These are phyloP conservation scores for Mirounga angustirostris DNA, from an alignment of 2,113 vertebrate species.

Conservation along the genomic window DNA sequence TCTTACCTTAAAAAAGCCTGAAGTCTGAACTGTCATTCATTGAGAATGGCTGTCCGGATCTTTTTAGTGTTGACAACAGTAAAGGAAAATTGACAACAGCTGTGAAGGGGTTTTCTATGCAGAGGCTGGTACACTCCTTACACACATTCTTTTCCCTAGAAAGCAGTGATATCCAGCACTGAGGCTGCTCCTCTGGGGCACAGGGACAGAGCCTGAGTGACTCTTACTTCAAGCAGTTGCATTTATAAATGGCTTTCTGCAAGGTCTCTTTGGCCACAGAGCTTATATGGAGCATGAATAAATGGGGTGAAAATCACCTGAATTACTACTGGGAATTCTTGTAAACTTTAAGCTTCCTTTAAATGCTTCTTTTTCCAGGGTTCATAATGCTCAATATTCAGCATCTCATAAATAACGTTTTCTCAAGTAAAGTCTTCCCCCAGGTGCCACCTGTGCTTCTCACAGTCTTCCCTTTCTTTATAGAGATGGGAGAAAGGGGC, in stretches of 20 bases:
- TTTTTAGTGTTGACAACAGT: conserved; percentile 57
- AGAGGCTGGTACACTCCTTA: conserved; percentile 43
- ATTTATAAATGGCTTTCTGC: conserved; percentile 31
- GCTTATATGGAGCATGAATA: not conserved
- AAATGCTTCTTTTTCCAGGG: conserved; percentile 9
- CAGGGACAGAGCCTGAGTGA: conserved; percentile 52
- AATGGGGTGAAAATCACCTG: not conserved
- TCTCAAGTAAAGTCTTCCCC: not conserved
- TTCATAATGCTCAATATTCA: not conserved
- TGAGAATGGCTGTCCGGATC: not conserved
- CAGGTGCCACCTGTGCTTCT: not conserved
- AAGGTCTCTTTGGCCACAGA: conserved; percentile 49
- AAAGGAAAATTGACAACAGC: conserved; percentile 70
- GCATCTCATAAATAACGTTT: not conserved
- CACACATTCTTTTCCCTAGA: not conserved
- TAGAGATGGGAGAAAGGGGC: not conserved
- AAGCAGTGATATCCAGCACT: conserved; percentile 64
- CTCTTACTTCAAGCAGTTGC: conserved; percentile 2
- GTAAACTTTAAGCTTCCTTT: not conserved
- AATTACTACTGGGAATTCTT: not conserved
- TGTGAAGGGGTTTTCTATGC: conserved; percentile 50
- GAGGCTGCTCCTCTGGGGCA: conserved; percentile 55
- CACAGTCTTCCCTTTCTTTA: not conserved
- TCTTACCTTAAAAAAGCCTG: not conserved
- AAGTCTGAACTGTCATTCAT: conserved; percentile 16